Evolutionary conservation across 2,888 invertebrate species (phyloP).

Genomic region (Anthoptus insignis): DNA sequence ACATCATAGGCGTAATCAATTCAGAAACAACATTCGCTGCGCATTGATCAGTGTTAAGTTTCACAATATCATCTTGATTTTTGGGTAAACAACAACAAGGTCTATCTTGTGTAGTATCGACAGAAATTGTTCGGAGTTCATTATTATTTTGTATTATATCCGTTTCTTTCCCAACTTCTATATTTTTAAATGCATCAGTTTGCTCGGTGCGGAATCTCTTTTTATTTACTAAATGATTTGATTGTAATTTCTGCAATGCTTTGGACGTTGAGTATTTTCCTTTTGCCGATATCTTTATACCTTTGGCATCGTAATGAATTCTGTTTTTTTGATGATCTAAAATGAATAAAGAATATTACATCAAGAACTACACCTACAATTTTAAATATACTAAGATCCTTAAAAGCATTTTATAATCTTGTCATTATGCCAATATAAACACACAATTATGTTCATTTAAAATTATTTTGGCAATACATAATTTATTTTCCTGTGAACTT

Average conservation of each 20-base stretch:
- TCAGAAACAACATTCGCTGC: conserved; percentile 54
- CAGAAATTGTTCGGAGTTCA: conserved; percentile 44
- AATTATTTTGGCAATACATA: too few species aligned
- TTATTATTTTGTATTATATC: conserved; percentile 17
- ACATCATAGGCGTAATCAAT: conserved; percentile 55
- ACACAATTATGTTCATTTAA: too few species aligned
- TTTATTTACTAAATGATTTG: too few species aligned
- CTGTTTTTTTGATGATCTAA: conserved; percentile 24
- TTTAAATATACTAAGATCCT: too few species aligned
- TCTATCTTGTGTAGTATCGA: conserved; percentile 63
- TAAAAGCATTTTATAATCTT: too few species aligned
- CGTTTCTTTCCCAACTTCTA: conserved; percentile 1
- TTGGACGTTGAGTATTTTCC: conserved; percentile 20
- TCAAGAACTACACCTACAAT: too few species aligned
- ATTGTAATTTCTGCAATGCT: neutral
- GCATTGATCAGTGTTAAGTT: conserved; percentile 34
- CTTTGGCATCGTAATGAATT: conserved; percentile 10
- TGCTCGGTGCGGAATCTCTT: neutral
- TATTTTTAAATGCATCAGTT: neutral
- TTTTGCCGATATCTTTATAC: conserved; percentile 39
- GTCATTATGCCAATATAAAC: too few species aligned
- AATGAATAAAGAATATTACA: too few species aligned
- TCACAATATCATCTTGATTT: conserved; percentile 7
- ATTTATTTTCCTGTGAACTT: too few species aligned
- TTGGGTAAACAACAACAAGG: conserved; percentile 59